Evolutionary conservation across 2,797 vertebrate species (phyloP).

Genomic region (Betta splendens): DNA sequence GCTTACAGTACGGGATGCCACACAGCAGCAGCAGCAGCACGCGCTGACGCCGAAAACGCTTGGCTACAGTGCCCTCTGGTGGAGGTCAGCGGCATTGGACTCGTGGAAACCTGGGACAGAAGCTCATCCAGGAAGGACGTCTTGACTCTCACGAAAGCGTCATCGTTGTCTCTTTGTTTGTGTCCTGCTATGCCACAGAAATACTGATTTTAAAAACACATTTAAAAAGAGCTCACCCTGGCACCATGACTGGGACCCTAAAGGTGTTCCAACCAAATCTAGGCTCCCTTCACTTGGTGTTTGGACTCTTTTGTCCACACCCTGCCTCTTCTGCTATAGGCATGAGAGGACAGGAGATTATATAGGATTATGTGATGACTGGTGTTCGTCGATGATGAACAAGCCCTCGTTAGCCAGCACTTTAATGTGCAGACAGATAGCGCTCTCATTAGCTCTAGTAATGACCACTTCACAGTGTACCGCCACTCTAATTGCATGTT

Average conservation of each 20-base stretch:
- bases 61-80: slow-evolving; percentile 84
- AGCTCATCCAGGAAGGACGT: slow-evolving; percentile 3
- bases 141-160: neutral
- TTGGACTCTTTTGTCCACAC: slow-evolving; percentile 55
- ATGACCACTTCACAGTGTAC: slow-evolving; percentile 79
- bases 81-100: slow-evolving; percentile 34
- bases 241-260: no score
- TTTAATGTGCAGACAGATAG: slow-evolving; percentile 83
- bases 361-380: slow-evolving; percentile 81
- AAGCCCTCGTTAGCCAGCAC: slow-evolving; percentile 81
- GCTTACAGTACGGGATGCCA: slow-evolving; percentile 64
- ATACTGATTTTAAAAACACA: neutral
- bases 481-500: slow-evolving; percentile 80
- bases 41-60: slow-evolving; percentile 57
- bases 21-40: slow-evolving; percentile 49
- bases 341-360: slow-evolving; percentile 73
- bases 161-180: neutral
- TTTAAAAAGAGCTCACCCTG: no score
- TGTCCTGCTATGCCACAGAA: neutral
- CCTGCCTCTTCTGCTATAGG: slow-evolving; percentile 52
- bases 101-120: slow-evolving; percentile 34
- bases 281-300: slow-evolving; percentile 36
- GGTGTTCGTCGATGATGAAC: slow-evolving; percentile 83
- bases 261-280: slow-evolving; percentile 38
- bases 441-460: slow-evolving; percentile 81